Evolutionary conservation across 2,888 invertebrate species (phyloP), one percentile per base, ranked within the genome.

Genomic region (Copidosoma aretas): DNA sequence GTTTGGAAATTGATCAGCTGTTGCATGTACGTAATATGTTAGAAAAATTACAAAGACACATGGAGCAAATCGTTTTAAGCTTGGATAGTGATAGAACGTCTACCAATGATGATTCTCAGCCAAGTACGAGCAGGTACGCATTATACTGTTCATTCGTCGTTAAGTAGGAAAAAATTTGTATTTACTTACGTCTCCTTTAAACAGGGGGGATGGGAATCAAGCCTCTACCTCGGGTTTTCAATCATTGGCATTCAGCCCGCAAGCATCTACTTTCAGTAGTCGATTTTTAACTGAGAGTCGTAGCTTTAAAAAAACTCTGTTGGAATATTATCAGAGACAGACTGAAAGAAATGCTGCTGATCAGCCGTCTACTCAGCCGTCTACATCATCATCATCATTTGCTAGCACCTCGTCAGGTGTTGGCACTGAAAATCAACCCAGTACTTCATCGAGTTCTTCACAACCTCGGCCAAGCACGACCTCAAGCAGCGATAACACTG

Each of bases 11-110:
- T 25, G 71, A 76, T n/a, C 81, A 82, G 68, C 82, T 91, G 75
- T 87, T 88, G 73, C 87, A 89, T 75, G 85, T 91, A 64, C 86
- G 90, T 12, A 85, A 84, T 43, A 87, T 91, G 86, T 89, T 91
- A 86, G 87, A 89, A 69, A 88, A 89, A 77, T 84, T 91, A 70
- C 87, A 89, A 25, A 82, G 88, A 51, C 88, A 89, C 64, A 87
- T 91, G 73, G 82, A 87, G 68, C 80, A 85, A 73, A 78, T 89
- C 64, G 85, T 89, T 73, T 81, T 87, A 70, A 86, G 86, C 74
- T 85, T 86, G 0, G 84, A 84, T 4, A 73, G 74, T 5, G 73
- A 75, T 22, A 70, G 73, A 51, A 66, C 59, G 14, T 69, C 62
- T 25, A 73, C 73, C 49, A 68, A 75, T 56, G 52, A 68, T 60